A percentile compares a stretch with the other conserved stretches of the same genome.
Evolutionary conservation across 2,888 invertebrate species (phyloP).

Genomic region (Petrophora chlorosata): DNA sequence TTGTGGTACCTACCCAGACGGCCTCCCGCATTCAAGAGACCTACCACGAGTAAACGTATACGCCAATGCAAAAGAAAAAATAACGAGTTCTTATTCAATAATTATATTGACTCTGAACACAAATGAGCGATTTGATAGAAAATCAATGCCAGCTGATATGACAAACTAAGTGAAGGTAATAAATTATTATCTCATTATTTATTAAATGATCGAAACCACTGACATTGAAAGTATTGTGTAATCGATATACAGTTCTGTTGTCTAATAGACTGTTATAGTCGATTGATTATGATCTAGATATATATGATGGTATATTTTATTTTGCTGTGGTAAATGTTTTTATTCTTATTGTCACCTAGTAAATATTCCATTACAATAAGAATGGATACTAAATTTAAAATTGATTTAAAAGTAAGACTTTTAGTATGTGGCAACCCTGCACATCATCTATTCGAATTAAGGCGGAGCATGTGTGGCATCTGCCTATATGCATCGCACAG

Average conservation of each 20-base stretch:
- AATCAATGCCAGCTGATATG: conserved; percentile 40
- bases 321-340: too few relatives aligned
- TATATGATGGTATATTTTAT: too few relatives aligned
- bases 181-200: neutral
- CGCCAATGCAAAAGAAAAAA: too few relatives aligned
- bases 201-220: neutral
- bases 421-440: conserved; percentile 57
- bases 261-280: too few relatives aligned
- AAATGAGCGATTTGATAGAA: conserved; percentile 24
- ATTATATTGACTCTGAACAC: neutral
- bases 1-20: too few relatives aligned
- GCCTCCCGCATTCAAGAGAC: too few relatives aligned
- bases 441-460: conserved; percentile 80
- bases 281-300: too few relatives aligned
- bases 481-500: conserved; percentile 69
- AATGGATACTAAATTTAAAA: too few relatives aligned
- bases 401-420: neutral
- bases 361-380: too few relatives aligned
- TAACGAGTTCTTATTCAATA: too few relatives aligned
- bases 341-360: too few relatives aligned
- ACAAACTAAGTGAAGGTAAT: neutral
- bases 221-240: neutral
- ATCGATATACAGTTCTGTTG: neutral
- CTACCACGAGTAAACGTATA: too few relatives aligned
- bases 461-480: conserved; percentile 81